These are phyloP conservation scores for Pygmarrhopalites habei DNA, from an alignment of 1,140 invertebrate genomes.

Conservation along the genomic window DNA sequence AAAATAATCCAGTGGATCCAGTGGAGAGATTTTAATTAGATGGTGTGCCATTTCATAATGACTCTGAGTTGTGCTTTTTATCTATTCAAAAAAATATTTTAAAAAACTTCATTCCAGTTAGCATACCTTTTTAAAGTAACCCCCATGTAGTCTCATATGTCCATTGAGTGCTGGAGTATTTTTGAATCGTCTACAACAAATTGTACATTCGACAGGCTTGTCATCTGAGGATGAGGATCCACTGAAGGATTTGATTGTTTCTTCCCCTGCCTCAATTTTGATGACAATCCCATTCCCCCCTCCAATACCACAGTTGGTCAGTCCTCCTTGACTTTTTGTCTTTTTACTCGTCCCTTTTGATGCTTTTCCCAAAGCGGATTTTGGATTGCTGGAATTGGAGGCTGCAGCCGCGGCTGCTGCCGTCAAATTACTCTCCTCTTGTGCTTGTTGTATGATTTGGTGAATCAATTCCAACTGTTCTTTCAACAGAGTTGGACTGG, in stretches of 20 bases:
- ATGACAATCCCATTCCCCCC: constrained; percentile 1
- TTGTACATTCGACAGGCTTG: constrained; percentile 85
- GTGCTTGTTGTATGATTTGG: constrained; percentile 68
- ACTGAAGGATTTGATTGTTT: background rate
- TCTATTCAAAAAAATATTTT: too few species aligned
- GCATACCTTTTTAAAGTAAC: constrained; percentile 93
- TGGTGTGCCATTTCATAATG: too few species aligned
- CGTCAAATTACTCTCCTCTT: constrained; percentile 45
- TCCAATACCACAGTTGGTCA: background rate
- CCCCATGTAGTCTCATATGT: constrained; percentile 92
- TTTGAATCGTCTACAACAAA: constrained; percentile 91
- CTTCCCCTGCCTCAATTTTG: constrained; percentile 19
- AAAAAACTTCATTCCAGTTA: too few species aligned
- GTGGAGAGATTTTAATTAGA: too few species aligned
- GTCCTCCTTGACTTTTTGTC: background rate
- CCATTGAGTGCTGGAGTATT: constrained; percentile 94
- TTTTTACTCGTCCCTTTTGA: constrained; percentile 15
- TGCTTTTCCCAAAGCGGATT: constrained; percentile 22
- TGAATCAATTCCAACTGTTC: constrained; percentile 67
- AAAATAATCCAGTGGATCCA: too few species aligned
- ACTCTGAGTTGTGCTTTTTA: too few species aligned
- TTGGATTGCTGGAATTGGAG: background rate
- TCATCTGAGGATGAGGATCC: background rate
- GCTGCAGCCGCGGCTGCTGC: constrained; percentile 23
- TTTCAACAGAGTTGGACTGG: constrained; percentile 49